Percentiles rank a stretch among this genome's conserved stretches.
These are phyloP conservation scores for Arremon brunneinucha DNA, from an alignment of 2,797 vertebrate genomes.

Conservation along the genomic window DNA sequence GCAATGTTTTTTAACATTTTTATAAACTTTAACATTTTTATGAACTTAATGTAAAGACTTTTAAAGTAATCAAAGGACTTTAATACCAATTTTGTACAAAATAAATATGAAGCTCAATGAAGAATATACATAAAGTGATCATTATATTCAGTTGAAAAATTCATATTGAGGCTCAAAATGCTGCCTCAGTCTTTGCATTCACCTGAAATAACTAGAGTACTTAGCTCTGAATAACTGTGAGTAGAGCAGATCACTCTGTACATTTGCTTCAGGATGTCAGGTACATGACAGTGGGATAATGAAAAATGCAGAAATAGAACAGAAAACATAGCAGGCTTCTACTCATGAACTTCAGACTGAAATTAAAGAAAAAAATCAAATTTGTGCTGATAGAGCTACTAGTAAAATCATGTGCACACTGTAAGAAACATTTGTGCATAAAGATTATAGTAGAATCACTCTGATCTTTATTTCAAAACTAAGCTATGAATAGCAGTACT, in stretches of 20 bases:
- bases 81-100: background rate
- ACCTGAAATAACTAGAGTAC: background rate
- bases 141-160: conserved; percentile 1
- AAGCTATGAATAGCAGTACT: background rate
- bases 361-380: conserved; percentile 10
- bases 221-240: conserved; percentile 30
- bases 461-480: background rate
- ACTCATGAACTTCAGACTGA: conserved; percentile 6
- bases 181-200: conserved; percentile 6
- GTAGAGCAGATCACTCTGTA: background rate
- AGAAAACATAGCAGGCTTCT: background rate
- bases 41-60: background rate
- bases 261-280: conserved; percentile 34
- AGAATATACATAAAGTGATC: background rate
- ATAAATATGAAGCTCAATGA: background rate
- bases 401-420: background rate
- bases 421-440: background rate
- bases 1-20: background rate
- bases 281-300: conserved; percentile 35
- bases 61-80: background rate
- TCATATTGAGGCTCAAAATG: background rate
- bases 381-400: background rate
- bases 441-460: background rate
- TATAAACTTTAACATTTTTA: background rate
- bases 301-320: conserved; percentile 48